Evolutionary conservation across 2,113 vertebrate species (phyloP).

Genomic region (Apistogramma diplotaenia): DNA sequence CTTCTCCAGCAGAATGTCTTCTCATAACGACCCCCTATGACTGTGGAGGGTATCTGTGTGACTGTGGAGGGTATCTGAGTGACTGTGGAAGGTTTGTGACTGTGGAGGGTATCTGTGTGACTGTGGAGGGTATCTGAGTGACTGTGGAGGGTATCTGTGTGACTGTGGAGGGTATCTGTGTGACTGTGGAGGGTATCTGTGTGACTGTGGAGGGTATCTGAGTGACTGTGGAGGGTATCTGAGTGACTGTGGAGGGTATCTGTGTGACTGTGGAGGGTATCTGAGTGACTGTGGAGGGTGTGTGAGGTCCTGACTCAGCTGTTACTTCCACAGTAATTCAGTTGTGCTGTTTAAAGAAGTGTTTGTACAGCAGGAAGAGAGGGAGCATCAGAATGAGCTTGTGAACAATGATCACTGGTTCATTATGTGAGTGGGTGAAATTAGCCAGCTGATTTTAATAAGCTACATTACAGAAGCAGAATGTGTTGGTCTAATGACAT

Average conservation of each 20-base stretch:
- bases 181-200: neutral
- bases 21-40: neutral
- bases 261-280: neutral
- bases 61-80: no score
- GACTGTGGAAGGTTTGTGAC: no score
- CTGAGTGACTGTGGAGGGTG: slow-evolving; percentile 4
- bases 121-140: neutral
- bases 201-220: neutral
- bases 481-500: slow-evolving; percentile 4
- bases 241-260: neutral
- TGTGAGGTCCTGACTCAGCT: slow-evolving; percentile 32
- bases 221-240: neutral
- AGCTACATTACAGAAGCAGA: slow-evolving; percentile 16
- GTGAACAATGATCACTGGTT: slow-evolving; percentile 34
- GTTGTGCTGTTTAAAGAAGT: neutral
- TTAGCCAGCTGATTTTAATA: slow-evolving; percentile 40
- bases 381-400: slow-evolving; percentile 3
- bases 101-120: neutral
- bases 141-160: no score
- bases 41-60: no score
- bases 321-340: slow-evolving; percentile 10
- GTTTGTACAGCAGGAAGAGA: neutral
- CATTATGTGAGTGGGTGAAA: slow-evolving; percentile 11
- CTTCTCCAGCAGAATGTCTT: neutral
- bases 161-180: no score